phyloP scores from a whole-genome alignment of 2,888 invertebrate species.

The Alsophila aescularia region DNA sequence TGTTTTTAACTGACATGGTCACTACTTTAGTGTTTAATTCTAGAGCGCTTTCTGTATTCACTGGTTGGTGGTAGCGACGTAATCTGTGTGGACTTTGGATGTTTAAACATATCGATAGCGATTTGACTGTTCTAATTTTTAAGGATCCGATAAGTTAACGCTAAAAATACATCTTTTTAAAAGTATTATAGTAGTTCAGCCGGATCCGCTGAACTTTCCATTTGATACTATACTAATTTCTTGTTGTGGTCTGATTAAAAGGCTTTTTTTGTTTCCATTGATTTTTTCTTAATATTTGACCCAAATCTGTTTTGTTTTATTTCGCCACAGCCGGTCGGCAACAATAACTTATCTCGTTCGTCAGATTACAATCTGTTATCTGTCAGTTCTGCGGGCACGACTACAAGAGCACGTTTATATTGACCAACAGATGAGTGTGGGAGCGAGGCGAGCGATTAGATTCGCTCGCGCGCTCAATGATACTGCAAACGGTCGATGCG shows the following conservation, averaged over 20 bases:
- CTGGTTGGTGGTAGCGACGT: background rate
- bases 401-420: constrained; percentile 55
- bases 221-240: background rate
- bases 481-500: constrained; percentile 42
- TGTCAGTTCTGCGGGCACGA: constrained; percentile 39
- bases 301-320: constrained; percentile 8
- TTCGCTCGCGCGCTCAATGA: constrained; percentile 51
- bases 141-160: no score
- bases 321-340: constrained; percentile 8
- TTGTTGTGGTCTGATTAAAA: constrained; percentile 10
- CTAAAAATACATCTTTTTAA: no score
- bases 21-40: no score
- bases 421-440: constrained; percentile 58
- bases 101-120: no score
- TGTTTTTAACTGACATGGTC: no score
- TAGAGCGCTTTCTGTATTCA: background rate
- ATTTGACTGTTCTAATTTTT: no score
- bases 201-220: constrained; percentile 18
- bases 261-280: no score
- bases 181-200: constrained; percentile 35
- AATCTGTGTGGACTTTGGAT: background rate
- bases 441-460: constrained; percentile 47
- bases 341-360: constrained; percentile 24
- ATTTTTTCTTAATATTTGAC: constrained; percentile 1
- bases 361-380: constrained; percentile 35